phyloP scores from a whole-genome alignment of 2,113 vertebrate species.

The Lasiurus borealis region DNA sequence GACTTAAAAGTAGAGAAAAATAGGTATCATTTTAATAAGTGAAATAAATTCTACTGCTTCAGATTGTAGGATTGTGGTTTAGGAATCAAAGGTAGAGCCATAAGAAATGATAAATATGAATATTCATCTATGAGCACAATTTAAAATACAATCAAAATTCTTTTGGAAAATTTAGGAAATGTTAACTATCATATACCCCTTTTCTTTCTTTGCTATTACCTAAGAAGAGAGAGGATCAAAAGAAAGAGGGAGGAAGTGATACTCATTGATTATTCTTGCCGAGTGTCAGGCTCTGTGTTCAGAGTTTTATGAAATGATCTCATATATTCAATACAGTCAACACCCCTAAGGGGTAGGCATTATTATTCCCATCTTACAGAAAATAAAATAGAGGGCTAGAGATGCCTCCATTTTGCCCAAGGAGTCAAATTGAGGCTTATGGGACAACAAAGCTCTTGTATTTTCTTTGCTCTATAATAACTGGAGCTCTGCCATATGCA shows the following conservation, averaged over 20 bases:
- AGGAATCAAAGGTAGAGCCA: background rate
- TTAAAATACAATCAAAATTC: background rate
- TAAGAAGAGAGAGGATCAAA: background rate
- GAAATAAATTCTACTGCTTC: background rate
- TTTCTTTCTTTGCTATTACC: background rate
- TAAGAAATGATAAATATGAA: background rate
- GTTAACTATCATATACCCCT: background rate
- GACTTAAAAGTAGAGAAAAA: background rate
- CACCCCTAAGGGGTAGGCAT: background rate
- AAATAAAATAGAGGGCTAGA: background rate
- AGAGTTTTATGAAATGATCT: background rate
- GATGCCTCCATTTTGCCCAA: background rate
- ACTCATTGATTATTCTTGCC: background rate
- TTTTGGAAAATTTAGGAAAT: conserved; percentile 27
- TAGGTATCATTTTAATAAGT: background rate
- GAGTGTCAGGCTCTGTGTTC: background rate
- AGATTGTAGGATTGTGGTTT: background rate
- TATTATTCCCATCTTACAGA: background rate
- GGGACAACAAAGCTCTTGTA: background rate
- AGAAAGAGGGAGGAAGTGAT: background rate
- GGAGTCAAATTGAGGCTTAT: background rate
- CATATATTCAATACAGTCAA: background rate
- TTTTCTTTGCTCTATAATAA: background rate
- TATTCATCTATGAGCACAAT: background rate
- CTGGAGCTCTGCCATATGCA: background rate